Evolutionary conservation across 2,113 vertebrate species (phyloP), one percentile per base, ranked within the genome.

Genomic region (Neomonachus schauinslandi): DNA sequence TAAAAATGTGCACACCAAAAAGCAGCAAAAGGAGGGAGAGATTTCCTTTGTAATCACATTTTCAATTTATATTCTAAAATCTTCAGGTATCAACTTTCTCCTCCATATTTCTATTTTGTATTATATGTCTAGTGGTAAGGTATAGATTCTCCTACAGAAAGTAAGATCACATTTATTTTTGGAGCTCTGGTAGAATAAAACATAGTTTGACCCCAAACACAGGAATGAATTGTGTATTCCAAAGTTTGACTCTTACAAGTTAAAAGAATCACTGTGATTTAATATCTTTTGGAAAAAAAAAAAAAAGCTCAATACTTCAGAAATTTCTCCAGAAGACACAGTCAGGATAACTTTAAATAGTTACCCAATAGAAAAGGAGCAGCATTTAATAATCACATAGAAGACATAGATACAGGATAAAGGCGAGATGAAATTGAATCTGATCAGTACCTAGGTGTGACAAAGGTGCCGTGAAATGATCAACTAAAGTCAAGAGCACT

Each of bases 291-390:
- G 36, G 6, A 19, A 16, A 86, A 91, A 91, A 6, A 46, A 91
- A 92, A 31, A 63, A 65, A 93, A 92, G 5, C 13, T 53, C 83
- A 92, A 39, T 13, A n/a, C 39, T 95, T 88, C 1, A 91, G 72
- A 93, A 91, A 18, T 91, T 31, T 91, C 71, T 92, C 26, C 59
- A 92, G 57, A 97, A 93, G 53, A 42, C 67, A 61, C 2, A 16
- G 16, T 80, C n/a, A 87, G 86, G 42, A 51, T 33, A 95, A 97
- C 93, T 71, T 91, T 36, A 96, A 51, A 74, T 95, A 72, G 79
- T 46, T 94, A 53, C 3, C 1, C 67, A 63, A 42, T 18, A 61
- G 13, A 53, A 92, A 95, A 71, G 59, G 61, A 46, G 28, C 24
- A 33, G 42, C 90, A 92, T 59, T 88, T 92, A 69, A 63, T 55